phyloP scores from a whole-genome alignment of 2,113 vertebrate genomes.

The Saccopteryx leptura region DNA sequence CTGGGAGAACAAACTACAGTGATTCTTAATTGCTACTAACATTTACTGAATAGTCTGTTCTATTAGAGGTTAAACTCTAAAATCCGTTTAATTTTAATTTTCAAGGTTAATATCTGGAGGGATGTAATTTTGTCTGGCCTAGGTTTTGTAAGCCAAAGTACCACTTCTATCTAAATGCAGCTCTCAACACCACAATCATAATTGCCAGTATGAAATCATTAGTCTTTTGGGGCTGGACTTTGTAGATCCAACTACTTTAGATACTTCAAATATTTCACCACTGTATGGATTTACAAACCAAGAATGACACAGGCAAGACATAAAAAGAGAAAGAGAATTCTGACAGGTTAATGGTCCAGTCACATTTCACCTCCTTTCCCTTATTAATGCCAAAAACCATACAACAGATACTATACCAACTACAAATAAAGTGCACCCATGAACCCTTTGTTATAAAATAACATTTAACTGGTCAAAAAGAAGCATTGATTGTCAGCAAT shows the following conservation, averaged over 20 bases:
- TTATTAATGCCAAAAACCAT: conserved; percentile 41
- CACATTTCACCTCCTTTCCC: conserved; percentile 61
- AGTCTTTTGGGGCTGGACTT: neutral
- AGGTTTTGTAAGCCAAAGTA: neutral
- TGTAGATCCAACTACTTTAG: neutral
- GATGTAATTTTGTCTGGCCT: neutral
- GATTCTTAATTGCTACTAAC: neutral
- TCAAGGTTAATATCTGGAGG: conserved; percentile 5
- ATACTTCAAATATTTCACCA: neutral
- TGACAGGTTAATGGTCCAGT: neutral
- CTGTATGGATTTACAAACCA: conserved; percentile 18
- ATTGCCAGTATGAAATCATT: neutral
- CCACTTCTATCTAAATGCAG: neutral
- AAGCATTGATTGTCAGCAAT: neutral
- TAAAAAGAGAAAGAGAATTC: conserved; percentile 3
- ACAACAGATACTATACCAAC: neutral
- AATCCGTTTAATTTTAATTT: too few species aligned
- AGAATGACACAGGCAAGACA: neutral
- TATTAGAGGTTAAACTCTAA: too few species aligned
- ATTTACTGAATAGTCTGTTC: neutral
- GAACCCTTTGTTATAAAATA: neutral
- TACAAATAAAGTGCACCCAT: neutral
- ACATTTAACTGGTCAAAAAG: neutral
- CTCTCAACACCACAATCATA: neutral
- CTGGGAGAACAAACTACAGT: neutral